phyloP scores from a whole-genome alignment of 2,113 vertebrate genomes.

The Meriones unguiculatus region DNA sequence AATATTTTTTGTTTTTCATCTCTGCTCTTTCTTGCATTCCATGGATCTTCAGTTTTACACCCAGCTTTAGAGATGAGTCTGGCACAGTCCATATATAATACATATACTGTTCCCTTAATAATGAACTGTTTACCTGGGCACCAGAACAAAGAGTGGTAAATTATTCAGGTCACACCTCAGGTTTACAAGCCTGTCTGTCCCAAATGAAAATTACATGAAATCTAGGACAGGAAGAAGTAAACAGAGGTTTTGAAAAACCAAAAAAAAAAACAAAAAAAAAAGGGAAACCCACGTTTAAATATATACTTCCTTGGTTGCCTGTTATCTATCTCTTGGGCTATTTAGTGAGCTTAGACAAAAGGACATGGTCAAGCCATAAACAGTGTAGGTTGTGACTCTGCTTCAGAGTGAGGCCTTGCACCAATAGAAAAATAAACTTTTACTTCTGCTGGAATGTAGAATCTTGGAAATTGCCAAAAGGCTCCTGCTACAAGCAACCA shows the following conservation, averaged over 20 bases:
- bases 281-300: neutral
- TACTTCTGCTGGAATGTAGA: neutral
- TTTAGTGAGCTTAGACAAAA: neutral
- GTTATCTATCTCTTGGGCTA: neutral
- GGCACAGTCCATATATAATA: neutral
- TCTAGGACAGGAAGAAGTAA: neutral
- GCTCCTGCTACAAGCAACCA: neutral
- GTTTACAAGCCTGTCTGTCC: conserved; percentile 10
- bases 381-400: neutral
- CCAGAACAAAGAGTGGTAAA: neutral
- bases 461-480: neutral
- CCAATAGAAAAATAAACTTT: neutral
- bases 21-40: neutral
- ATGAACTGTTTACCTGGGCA: conserved; percentile 3
- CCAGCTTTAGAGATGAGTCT: neutral
- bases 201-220: neutral
- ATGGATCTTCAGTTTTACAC: neutral
- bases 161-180: conserved; percentile 2
- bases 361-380: neutral
- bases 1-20: neutral
- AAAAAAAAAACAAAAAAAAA: neutral
- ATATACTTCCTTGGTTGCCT: neutral
- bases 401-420: neutral
- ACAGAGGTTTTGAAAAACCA: neutral
- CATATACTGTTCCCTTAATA: neutral